These are phyloP conservation scores for Sinocyclocheilus anophthalmus DNA, from an alignment of 2,113 vertebrate genomes.

Conservation along the genomic window DNA sequence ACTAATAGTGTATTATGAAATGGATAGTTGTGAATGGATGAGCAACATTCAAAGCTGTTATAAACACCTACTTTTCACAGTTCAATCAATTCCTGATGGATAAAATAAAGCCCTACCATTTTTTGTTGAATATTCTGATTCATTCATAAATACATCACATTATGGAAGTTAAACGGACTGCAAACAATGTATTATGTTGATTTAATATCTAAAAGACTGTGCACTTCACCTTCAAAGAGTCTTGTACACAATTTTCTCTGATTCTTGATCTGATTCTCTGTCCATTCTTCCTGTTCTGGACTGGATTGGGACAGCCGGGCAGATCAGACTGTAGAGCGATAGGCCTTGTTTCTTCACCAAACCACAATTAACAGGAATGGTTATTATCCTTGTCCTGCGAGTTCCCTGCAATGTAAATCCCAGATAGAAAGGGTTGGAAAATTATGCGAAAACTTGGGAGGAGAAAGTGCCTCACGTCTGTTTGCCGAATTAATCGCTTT, in stretches of 20 bases:
- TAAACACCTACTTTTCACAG: too few species aligned
- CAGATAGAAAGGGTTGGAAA: conserved; percentile 89
- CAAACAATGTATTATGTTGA: neutral
- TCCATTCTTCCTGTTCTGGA: neutral
- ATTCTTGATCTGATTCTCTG: neutral
- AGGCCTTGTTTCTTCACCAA: conserved; percentile 82
- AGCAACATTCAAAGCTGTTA: too few species aligned
- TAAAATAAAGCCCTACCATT: neutral
- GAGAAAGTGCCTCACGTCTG: conserved; percentile 99
- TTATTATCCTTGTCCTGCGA: conserved; percentile 81
- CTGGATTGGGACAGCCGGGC: conserved; percentile 57
- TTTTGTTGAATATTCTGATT: neutral
- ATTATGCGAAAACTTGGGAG: conserved; percentile 98
- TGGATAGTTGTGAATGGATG: too few species aligned
- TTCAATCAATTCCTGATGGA: neutral
- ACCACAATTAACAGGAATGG: conserved; percentile 97
- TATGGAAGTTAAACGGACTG: neutral
- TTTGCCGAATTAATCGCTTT: conserved; percentile 99
- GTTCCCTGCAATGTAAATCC: conserved; percentile 98
- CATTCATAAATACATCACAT: neutral
- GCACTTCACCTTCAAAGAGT: neutral
- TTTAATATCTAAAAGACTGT: neutral
- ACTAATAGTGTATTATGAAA: too few species aligned
- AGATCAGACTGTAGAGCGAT: conserved; percentile 52
- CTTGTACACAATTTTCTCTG: neutral